Percentiles rank a stretch among this genome's conserved stretches.
Conservation (phyloP, 2,797 vertebrate genomes). For the Picus viridis region DNA sequence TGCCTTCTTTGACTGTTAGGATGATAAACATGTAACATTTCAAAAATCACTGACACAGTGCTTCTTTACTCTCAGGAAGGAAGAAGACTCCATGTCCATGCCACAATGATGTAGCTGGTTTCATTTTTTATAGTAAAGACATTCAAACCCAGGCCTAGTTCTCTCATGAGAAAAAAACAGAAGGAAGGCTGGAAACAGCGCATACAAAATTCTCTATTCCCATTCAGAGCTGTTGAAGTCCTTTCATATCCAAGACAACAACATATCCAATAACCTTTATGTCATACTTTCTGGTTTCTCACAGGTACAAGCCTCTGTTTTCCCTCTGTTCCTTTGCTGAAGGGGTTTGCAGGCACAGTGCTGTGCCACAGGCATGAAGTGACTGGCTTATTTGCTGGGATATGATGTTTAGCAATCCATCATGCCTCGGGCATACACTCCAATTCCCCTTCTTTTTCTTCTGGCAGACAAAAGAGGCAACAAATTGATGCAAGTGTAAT, state of each 20-base stretch:
- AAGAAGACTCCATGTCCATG: background rate
- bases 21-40: rapidly evolving
- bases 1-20: background rate
- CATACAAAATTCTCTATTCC: background rate
- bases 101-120: background rate
- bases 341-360: background rate
- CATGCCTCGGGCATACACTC: background rate
- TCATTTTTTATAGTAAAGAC: background rate
- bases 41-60: background rate
- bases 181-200: background rate
- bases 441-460: background rate
- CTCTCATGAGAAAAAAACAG: background rate
- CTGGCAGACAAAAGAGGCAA: background rate
- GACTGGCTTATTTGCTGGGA: background rate
- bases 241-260: background rate
- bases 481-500: background rate
- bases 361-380: background rate
- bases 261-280: background rate
- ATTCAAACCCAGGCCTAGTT: background rate
- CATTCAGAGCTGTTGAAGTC: background rate
- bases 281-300: background rate
- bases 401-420: background rate
- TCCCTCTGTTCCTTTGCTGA: background rate
- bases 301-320: background rate
- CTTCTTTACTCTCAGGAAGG: background rate